These are phyloP conservation scores for Lucilia sericata DNA, from an alignment of 1,140 invertebrate genomes.

Conservation along the genomic window DNA sequence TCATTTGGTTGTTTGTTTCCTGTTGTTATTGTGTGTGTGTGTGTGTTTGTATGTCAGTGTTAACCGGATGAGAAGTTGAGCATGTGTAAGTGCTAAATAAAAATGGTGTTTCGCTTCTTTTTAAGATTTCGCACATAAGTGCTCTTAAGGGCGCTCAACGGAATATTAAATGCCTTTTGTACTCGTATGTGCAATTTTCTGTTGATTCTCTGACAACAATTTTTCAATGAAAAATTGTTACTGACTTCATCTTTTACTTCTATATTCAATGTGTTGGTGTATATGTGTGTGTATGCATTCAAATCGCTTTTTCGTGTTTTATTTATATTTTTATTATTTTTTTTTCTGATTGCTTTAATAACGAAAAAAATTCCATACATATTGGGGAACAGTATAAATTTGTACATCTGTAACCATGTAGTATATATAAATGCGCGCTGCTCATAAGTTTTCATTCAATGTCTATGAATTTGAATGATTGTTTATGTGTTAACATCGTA, in stretches of 20 bases:
- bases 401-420: too few relatives aligned
- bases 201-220: not conserved
- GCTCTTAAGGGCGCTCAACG: slow-evolving; percentile 46
- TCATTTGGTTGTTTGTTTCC: slow-evolving; percentile 19
- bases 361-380: not conserved
- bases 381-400: too few relatives aligned
- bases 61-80: slow-evolving; percentile 26
- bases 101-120: slow-evolving; percentile 39
- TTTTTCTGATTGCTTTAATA: not conserved
- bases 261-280: not conserved
- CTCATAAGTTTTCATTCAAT: not conserved
- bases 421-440: too few relatives aligned
- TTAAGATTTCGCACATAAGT: slow-evolving; percentile 45
- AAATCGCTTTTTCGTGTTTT: not conserved
- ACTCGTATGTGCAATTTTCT: slow-evolving; percentile 22
- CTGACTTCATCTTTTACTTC: slow-evolving; percentile 2
- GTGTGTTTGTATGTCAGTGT: not conserved
- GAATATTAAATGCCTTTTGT: slow-evolving; percentile 35
- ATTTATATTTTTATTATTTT: not conserved
- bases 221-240: slow-evolving; percentile 42
- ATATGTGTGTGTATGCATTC: not conserved
- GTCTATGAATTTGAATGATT: slow-evolving; percentile 1
- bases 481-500: not conserved
- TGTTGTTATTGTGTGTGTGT: slow-evolving; percentile 14
- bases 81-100: slow-evolving; percentile 46